Percentiles rank a stretch among this genome's conserved stretches.
Evolutionary conservation across 2,888 invertebrate species (phyloP).

Genomic region (Scrobipalpa costella): DNA sequence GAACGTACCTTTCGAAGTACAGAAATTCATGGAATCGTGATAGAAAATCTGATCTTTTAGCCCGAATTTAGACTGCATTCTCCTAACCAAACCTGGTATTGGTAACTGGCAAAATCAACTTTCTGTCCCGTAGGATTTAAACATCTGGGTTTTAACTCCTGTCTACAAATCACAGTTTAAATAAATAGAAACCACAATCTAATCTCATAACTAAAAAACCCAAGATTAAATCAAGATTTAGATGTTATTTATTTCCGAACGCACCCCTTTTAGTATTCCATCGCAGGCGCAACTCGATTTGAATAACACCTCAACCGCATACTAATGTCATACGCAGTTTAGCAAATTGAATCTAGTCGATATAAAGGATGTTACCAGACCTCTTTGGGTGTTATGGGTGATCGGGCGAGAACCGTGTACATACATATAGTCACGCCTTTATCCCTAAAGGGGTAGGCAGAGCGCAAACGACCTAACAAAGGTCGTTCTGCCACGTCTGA

Average conservation of each 20-base stretch:
- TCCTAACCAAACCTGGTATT: no score
- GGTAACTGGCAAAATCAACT: no score
- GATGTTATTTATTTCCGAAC: constrained; percentile 39
- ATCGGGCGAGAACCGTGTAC: not conserved
- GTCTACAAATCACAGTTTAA: not conserved
- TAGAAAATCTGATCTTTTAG: no score
- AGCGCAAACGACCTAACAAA: not conserved
- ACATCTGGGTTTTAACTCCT: not conserved
- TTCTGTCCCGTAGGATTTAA: no score
- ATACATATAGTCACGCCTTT: not conserved
- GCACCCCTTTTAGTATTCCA: constrained; percentile 62
- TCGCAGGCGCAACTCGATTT: constrained; percentile 70
- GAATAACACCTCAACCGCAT: constrained; percentile 73
- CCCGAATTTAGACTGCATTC: no score
- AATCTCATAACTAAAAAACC: not conserved
- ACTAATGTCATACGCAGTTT: constrained; percentile 67
- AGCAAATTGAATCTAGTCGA: constrained; percentile 63
- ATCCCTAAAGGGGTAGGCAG: not conserved
- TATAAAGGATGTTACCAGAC: not conserved
- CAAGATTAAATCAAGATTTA: not conserved
- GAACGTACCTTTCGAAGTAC: no score
- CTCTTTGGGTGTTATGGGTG: not conserved
- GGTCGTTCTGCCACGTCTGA: no score
- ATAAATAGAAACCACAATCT: not conserved
- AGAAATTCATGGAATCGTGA: no score